These are phyloP conservation scores for Heliconius ethilla DNA, from an alignment of 2,888 invertebrate species.

Conservation along the genomic window DNA sequence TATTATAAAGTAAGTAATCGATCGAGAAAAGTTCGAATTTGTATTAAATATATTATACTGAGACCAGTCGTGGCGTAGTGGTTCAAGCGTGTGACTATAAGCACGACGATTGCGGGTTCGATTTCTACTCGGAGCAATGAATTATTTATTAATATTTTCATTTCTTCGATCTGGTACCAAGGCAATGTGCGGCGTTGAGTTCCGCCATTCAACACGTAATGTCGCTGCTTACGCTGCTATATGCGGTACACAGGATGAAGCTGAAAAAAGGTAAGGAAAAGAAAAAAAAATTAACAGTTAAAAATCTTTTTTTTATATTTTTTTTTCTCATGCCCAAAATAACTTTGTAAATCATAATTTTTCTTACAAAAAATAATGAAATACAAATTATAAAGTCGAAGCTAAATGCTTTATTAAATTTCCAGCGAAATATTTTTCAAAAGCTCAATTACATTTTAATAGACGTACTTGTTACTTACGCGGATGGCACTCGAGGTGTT, in stretches of 20 bases:
- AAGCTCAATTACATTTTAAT: conserved; percentile 58
- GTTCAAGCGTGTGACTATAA: too few species aligned
- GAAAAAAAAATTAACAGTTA: too few species aligned
- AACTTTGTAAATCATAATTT: neutral
- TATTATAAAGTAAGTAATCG: conserved; percentile 23
- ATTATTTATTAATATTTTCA: too few species aligned
- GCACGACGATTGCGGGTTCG: neutral
- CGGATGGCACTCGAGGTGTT: conserved; percentile 76
- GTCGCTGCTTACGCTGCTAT: neutral
- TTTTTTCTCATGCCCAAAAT: neutral
- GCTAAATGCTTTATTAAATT: neutral
- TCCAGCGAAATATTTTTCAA: conserved; percentile 11
- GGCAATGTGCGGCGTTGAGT: too few species aligned
- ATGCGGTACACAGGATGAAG: too few species aligned
- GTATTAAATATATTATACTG: neutral
- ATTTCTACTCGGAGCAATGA: neutral
- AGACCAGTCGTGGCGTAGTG: too few species aligned
- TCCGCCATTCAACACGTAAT: neutral
- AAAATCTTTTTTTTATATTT: neutral
- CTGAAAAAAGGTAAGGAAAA: too few species aligned
- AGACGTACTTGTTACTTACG: conserved; percentile 76
- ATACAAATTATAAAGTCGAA: neutral
- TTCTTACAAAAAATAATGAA: neutral
- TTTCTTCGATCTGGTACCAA: too few species aligned
- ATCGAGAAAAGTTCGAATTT: conserved; percentile 11